Conservation (phyloP, 2,797 vertebrate species). For the Pangasius macronema region DNA sequence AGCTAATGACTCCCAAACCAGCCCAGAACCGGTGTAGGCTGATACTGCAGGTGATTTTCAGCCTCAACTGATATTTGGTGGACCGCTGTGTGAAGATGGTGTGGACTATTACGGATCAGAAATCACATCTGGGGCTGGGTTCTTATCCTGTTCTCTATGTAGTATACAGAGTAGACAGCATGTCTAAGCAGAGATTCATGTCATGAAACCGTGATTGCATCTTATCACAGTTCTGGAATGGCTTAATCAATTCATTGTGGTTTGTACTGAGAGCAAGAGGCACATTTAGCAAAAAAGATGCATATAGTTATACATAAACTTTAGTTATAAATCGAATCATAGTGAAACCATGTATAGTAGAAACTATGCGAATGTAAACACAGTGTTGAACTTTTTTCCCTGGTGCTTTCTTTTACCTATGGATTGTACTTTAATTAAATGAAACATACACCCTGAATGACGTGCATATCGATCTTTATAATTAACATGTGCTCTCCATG, state of each 20-base stretch:
- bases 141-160: background rate
- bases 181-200: background rate
- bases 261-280: background rate
- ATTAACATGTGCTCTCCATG: background rate
- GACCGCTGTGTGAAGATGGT: background rate
- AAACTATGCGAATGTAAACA: conserved; percentile 15
- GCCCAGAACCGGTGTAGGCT: conserved; percentile 25
- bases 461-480: background rate
- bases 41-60: background rate
- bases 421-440: background rate
- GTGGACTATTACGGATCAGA: background rate
- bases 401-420: conserved; percentile 9
- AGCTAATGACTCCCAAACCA: conserved; percentile 46
- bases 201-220: background rate
- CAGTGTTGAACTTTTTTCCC: too few species aligned
- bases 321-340: too few species aligned
- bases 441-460: background rate
- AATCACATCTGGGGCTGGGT: background rate
- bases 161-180: background rate
- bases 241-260: background rate
- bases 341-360: too few species aligned
- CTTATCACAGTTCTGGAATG: background rate
- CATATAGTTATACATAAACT: too few species aligned
- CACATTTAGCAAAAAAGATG: too few species aligned
- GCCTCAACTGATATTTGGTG: background rate